phyloP scores from a whole-genome alignment of 2,797 vertebrate species.

The Poeciliopsis infans region DNA sequence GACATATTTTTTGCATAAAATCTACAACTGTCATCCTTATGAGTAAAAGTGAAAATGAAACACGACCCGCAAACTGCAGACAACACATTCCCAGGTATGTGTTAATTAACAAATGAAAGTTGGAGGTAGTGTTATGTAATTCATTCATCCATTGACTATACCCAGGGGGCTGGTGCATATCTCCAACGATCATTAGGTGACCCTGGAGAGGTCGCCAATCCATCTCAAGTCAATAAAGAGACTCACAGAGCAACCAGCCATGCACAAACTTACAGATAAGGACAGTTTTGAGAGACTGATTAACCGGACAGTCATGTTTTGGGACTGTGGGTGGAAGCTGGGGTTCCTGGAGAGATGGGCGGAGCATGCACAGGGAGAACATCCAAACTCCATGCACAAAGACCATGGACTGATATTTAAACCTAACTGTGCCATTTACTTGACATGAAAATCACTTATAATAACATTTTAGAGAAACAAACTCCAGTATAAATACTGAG shows the following conservation, averaged over 20 bases:
- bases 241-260: neutral
- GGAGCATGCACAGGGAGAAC: neutral
- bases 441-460: neutral
- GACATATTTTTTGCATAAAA: neutral
- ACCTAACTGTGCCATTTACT: neutral
- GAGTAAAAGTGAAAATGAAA: neutral
- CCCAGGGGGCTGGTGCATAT: neutral
- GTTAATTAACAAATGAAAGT: neutral
- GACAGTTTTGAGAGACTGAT: neutral
- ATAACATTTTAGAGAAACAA: neutral
- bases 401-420: neutral
- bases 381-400: neutral
- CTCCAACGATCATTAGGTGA: neutral
- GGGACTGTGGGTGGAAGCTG: neutral
- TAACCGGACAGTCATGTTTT: neutral
- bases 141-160: neutral
- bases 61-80: neutral
- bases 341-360: neutral
- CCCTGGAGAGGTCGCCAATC: neutral
- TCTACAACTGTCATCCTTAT: neutral
- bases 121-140: neutral
- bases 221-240: neutral
- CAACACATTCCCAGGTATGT: neutral
- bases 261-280: neutral
- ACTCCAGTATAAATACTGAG: neutral